Base-by-base conservation (phyloP, 2,113 vertebrate species). In the Gymnorhina tibicen region DNA sequence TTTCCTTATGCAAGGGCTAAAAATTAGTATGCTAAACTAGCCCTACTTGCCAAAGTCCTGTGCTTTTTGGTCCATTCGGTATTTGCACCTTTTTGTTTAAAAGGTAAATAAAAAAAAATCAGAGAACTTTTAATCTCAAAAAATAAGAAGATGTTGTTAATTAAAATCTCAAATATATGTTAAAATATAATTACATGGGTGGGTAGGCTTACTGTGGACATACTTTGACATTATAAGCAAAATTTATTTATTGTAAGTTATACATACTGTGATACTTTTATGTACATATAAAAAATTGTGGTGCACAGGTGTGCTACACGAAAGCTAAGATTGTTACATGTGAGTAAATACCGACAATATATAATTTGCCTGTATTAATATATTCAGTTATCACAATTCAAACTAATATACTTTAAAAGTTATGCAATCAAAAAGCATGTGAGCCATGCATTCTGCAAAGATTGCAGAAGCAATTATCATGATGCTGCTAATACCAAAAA, bases 61-160 rank as follows among this genome's bases (percentile, higher is more conserved):
- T 84, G 46, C 14, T 62, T 87, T 78, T 46, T 27, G 11, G 1
- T 55, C 63, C 2, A 2, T 69, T 78, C 0, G 0, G 7, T 87
- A 32, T 75, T 60, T 91, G 26, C 17, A 28, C 6, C 6, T 49
- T 93, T 91, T 89, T 70, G 26, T 73, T 69, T 41, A 49, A 60
- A 89, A 68, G 16, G 6, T 22, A 37, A 73, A 89, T 46, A 1
- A 24, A 16, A 77, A 87, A 77, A 63, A 67, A 1, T 58, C 37
- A 52, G 30, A 70, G 55, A 81, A 63, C 9, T 70, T 72, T 37
- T 27, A 30, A 53, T 68, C 17, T 87, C 32, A 64, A 55, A 89
- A 95, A 81, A 11, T 1, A 4, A 22, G 15, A 70, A 63, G 7
- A 52, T 2, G 0, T 70, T 73, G 44, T 35, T 68, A 68, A 47